These are phyloP conservation scores for Zapus hudsonius DNA, from an alignment of 2,113 vertebrate genomes.

Conservation along the genomic window DNA sequence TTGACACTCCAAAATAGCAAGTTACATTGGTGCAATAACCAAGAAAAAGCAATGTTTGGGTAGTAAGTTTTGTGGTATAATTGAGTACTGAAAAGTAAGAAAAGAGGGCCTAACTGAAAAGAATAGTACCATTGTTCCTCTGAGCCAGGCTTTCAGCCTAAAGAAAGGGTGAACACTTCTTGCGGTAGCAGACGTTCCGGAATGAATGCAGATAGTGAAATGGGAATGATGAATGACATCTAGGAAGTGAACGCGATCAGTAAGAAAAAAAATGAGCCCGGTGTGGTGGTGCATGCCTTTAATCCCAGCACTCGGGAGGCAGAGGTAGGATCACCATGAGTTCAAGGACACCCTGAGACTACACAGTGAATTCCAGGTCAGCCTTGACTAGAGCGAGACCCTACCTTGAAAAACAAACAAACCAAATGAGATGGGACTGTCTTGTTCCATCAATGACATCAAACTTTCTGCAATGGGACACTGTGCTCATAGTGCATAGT, in stretches of 20 bases:
- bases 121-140: background rate
- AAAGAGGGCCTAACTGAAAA: constrained; percentile 24
- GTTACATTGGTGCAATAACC: background rate
- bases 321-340: no score
- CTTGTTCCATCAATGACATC: constrained; percentile 8
- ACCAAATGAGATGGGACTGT: background rate
- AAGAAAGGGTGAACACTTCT: background rate
- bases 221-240: background rate
- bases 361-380: no score
- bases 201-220: background rate
- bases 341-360: no score
- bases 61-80: background rate
- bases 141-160: background rate
- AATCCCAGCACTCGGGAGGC: no score
- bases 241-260: background rate
- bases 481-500: background rate
- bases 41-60: background rate
- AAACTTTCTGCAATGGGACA: background rate
- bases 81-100: background rate
- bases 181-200: background rate
- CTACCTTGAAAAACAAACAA: background rate
- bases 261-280: background rate
- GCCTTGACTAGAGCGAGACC: no score
- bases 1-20: background rate
- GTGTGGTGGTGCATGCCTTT: no score